Evolutionary conservation across 2,797 vertebrate species (phyloP), one percentile per base, ranked within the genome.

Genomic region (Mustela erminea): DNA sequence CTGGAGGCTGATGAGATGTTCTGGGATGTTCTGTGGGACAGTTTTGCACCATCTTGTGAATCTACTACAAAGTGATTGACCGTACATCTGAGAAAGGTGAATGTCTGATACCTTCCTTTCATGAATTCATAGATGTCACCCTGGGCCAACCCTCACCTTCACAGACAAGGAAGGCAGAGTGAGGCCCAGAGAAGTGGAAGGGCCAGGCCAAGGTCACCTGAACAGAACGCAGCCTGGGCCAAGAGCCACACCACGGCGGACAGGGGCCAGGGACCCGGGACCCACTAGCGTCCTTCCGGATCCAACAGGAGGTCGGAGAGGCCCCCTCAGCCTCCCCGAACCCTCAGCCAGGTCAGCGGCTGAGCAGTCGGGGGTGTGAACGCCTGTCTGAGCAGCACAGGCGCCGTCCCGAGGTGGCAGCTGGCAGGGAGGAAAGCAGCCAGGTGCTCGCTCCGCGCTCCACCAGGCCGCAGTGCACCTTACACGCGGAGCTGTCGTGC

Each of bases 391-490:
- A 96, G 95, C 96, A 97, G 43, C 87, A 41, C 35, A 78, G 93
- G 64, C 3, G 0, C 62, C 96, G 35, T 95, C 92, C 90, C 35
- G 52, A 95, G 95, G 87, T 6, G 80, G 96, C 95, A 97, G 77
- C 96, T 95, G 97, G 96, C 74, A 90, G 66, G 43, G 77, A 97
- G 74, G 80, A 23, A 95, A 82, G 56, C 46, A 15, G 84, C 91
- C 97, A 98, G 98, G 96, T 92, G 96, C 91, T 66, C 1, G 4
- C 56, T 35, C 75, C 49, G 80, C 90, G 62, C 88, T 62, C 96
- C 92, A 49, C 87, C 92, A 97, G 90, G 96, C 88, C 29, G 94
- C 96, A 49, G 85, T 86, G 78, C 93, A 98, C 97, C 98, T 97
- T 84, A 82, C 70, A 74, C 93, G 25, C 1, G 3, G 93, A 96